Conservation (phyloP, 2,113 vertebrate species). For the Cyanoderma ruficeps region DNA sequence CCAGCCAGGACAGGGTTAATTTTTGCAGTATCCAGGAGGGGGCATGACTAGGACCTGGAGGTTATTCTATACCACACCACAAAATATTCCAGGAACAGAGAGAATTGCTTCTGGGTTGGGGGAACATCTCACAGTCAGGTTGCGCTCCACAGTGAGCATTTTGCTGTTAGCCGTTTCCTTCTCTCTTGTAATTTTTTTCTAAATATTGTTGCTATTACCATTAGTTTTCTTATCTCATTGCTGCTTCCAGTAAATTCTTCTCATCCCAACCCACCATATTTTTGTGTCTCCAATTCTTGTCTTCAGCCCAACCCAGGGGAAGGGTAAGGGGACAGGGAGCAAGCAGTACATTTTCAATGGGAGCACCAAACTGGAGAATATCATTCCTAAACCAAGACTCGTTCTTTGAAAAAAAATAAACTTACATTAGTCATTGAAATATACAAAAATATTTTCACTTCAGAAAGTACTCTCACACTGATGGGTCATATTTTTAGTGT, state of each 20-base stretch:
- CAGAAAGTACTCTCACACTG: neutral
- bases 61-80: neutral
- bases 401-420: neutral
- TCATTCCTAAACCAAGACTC: neutral
- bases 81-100: neutral
- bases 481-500: neutral
- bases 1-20: neutral
- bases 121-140: accelerated
- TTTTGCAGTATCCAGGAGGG: neutral
- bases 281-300: neutral
- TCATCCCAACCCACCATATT: neutral
- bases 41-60: neutral
- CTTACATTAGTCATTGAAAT: neutral
- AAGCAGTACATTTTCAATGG: neutral
- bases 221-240: neutral
- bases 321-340: neutral
- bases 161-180: neutral
- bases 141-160: neutral
- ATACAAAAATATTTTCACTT: neutral
- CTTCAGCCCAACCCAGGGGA: neutral
- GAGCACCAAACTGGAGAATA: neutral
- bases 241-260: neutral
- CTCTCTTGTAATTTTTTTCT: neutral
- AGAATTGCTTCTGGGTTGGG: neutral
- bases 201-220: neutral